Evolutionary conservation across 2,113 vertebrate species (phyloP).

Genomic region (Recurvirostra avosetta): DNA sequence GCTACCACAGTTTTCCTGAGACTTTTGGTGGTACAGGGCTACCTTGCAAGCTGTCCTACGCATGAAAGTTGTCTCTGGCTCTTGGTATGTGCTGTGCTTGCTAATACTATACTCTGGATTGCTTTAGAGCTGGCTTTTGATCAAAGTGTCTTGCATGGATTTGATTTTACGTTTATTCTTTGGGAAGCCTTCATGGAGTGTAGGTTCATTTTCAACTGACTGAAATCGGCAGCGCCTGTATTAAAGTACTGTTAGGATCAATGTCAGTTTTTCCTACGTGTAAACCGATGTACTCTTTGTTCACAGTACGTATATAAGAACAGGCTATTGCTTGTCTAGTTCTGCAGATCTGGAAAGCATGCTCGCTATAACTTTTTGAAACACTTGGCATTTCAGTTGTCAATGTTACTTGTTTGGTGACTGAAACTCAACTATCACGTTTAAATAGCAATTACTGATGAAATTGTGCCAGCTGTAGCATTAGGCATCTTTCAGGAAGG

Average conservation of each 20-base stretch:
- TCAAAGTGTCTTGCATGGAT: background rate
- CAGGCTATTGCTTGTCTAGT: background rate
- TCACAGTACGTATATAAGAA: background rate
- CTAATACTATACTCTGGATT: background rate
- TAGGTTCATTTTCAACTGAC: background rate
- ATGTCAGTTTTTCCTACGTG: fast-evolving
- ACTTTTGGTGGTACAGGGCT: background rate
- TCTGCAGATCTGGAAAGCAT: background rate
- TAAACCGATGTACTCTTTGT: background rate
- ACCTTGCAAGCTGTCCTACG: background rate
- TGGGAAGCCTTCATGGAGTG: background rate
- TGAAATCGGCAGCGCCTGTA: background rate
- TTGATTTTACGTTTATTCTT: background rate
- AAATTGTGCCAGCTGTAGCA: background rate
- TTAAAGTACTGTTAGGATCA: background rate
- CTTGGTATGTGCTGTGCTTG: background rate
- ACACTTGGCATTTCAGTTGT: background rate
- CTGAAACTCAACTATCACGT: background rate
- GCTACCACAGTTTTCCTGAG: background rate
- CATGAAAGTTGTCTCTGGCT: background rate
- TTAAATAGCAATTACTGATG: background rate
- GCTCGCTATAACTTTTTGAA: background rate
- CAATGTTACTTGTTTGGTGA: background rate
- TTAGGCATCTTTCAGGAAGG: background rate
- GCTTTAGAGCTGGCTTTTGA: background rate